Conservation (phyloP, 2,113 vertebrate species). For the Myxocyprinus asiaticus region DNA sequence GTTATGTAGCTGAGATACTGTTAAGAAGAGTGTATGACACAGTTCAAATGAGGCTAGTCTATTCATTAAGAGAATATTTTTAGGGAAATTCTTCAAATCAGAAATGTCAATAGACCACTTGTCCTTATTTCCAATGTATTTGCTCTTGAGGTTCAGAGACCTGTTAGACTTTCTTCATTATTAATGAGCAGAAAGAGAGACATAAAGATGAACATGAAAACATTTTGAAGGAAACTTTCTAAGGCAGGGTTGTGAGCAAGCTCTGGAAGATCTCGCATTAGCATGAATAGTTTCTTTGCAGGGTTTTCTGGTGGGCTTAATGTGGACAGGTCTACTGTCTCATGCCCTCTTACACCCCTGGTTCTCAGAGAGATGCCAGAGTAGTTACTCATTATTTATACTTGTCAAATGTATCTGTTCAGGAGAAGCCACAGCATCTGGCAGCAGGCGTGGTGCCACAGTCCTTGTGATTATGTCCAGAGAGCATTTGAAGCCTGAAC, state of each 20-base stretch:
- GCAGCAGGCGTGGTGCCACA: conserved; percentile 62
- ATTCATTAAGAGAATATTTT: conserved; percentile 44
- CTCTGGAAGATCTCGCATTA: not conserved
- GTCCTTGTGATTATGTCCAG: conserved; percentile 54
- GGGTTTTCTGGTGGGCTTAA: conserved; percentile 1
- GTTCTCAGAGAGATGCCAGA: conserved; percentile 60
- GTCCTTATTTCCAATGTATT: conserved; percentile 3
- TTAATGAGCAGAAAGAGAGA: conserved; percentile 18
- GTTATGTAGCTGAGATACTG: conserved; percentile 53
- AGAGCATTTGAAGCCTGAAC: conserved; percentile 49
- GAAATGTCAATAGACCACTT: conserved; percentile 2
- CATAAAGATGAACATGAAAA: not conserved
- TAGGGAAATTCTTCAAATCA: conserved; percentile 27
- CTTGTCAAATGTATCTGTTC: conserved; percentile 71
- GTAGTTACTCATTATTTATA: conserved; percentile 69
- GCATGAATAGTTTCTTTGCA: conserved; percentile 6
- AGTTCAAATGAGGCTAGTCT: conserved; percentile 41
- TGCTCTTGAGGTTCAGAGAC: conserved; percentile 1
- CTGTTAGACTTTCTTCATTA: not conserved
- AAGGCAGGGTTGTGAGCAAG: not conserved
- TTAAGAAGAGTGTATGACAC: conserved; percentile 28
- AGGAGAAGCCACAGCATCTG: conserved; percentile 68
- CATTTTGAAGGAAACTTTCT: not conserved
- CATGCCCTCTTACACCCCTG: not conserved
- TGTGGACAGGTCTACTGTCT: conserved; percentile 2